Percentiles rank a stretch among this genome's conserved stretches.
Conservation (phyloP, 2,113 vertebrate species). For the Prunella fulvescens region DNA sequence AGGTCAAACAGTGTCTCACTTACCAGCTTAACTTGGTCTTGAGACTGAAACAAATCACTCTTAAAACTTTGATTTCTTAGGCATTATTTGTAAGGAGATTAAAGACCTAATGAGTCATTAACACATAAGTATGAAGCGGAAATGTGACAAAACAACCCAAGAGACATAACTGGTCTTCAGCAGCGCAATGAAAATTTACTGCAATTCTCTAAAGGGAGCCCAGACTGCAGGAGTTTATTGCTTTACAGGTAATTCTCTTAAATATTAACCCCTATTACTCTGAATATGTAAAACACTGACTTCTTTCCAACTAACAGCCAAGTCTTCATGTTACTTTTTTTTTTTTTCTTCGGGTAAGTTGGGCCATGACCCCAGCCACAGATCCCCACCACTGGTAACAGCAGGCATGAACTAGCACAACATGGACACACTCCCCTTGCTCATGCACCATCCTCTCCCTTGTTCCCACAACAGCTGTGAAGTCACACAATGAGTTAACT, state of each 20-base stretch:
- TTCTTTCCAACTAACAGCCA: neutral
- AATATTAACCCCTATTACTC: slow-evolving; percentile 10
- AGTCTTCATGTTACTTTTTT: neutral
- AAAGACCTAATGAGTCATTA: neutral
- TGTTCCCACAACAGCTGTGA: neutral
- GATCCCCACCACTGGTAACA: neutral
- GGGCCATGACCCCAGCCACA: neutral
- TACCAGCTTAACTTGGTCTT: neutral
- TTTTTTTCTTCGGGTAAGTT: neutral
- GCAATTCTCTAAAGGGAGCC: neutral
- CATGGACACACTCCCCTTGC: neutral
- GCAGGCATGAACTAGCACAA: neutral
- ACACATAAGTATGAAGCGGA: neutral
- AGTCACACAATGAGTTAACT: neutral
- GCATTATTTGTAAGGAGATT: neutral
- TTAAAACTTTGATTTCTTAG: neutral
- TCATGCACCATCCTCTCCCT: neutral
- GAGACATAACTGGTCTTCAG: neutral
- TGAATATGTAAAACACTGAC: neutral
- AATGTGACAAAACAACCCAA: neutral
- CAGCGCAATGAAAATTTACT: neutral
- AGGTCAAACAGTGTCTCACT: neutral
- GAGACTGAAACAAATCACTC: neutral
- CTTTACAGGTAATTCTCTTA: neutral
- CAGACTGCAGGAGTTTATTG: neutral